phyloP scores from a whole-genome alignment of 2,888 invertebrate species.

The Caenorhabditis zanzibari region DNA sequence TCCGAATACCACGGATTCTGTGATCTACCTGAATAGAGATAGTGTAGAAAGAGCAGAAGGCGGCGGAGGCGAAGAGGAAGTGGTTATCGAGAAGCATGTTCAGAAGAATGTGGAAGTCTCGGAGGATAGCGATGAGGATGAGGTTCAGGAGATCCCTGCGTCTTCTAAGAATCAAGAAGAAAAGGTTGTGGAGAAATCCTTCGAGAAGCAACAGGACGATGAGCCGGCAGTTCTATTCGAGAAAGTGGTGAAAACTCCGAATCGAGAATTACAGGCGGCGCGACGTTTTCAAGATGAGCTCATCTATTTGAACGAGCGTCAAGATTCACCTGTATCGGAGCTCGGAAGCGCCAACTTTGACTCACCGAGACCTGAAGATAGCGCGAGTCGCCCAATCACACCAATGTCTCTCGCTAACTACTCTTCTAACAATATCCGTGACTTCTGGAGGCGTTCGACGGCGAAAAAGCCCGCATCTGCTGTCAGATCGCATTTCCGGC shows the following conservation, averaged over 20 bases:
- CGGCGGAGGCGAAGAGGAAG: constrained; percentile 12
- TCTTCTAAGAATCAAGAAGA: neutral
- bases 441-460: constrained; percentile 43
- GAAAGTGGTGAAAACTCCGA: constrained; percentile 36
- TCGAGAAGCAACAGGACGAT: constrained; percentile 2
- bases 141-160: neutral
- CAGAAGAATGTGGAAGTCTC: constrained; percentile 13
- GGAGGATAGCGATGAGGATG: constrained; percentile 24
- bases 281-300: constrained; percentile 47
- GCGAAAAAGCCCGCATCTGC: neutral
- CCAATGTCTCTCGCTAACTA: constrained; percentile 2
- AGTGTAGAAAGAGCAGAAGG: constrained; percentile 2
- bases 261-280: constrained; percentile 27
- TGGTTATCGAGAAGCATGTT: constrained; percentile 26
- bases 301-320: constrained; percentile 43
- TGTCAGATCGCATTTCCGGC: constrained; percentile 5
- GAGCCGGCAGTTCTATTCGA: constrained; percentile 27
- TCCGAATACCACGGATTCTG: neutral
- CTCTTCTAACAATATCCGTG: constrained; percentile 45
- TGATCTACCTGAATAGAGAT: constrained; percentile 26
- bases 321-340: constrained; percentile 3
- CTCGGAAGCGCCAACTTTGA: neutral
- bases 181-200: neutral
- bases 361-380: constrained; percentile 62
- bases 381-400: constrained; percentile 12